Percentiles rank a stretch among this genome's conserved stretches.
phyloP scores from a whole-genome alignment of 2,113 vertebrate species.

The Oncorhynchus masou region DNA sequence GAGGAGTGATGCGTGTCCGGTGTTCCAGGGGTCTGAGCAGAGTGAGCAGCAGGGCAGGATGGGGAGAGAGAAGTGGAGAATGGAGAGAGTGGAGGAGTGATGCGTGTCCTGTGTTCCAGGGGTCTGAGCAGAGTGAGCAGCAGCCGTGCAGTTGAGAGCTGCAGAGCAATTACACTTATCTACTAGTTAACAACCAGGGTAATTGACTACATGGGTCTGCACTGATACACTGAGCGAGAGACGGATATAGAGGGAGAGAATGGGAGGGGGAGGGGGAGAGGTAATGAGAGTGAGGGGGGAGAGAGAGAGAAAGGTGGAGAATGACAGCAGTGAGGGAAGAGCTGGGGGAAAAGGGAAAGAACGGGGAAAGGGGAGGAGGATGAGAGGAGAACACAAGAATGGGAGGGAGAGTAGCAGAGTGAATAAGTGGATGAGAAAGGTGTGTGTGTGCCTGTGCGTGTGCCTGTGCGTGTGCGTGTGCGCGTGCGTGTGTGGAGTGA shows the following conservation, averaged over 20 bases:
- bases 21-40: not conserved
- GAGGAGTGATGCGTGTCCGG: no score
- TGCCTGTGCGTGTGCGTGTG: not conserved
- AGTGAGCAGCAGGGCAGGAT: not conserved
- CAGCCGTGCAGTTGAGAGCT: not conserved
- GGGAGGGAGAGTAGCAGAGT: not conserved
- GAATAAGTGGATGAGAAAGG: not conserved
- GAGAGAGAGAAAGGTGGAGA: constrained; percentile 11
- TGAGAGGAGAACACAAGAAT: not conserved
- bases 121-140: not conserved
- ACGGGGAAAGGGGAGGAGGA: not conserved
- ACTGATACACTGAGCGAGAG: constrained; percentile 63
- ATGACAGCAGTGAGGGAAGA: not conserved
- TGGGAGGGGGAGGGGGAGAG: not conserved
- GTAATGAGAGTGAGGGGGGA: not conserved
- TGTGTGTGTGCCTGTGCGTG: constrained; percentile 4
- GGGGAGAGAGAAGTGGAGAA: not conserved
- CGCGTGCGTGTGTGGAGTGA: not conserved
- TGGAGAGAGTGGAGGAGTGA: constrained; percentile 35
- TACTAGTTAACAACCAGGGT: constrained; percentile 74
- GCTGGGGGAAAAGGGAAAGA: not conserved
- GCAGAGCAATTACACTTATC: constrained; percentile 76
- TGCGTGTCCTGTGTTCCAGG: not conserved
- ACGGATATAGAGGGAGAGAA: constrained; percentile 34
- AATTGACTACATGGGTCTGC: constrained; percentile 74